Conservation (phyloP, 2,113 vertebrate species). For the Grammomys dolichurus region DNA sequence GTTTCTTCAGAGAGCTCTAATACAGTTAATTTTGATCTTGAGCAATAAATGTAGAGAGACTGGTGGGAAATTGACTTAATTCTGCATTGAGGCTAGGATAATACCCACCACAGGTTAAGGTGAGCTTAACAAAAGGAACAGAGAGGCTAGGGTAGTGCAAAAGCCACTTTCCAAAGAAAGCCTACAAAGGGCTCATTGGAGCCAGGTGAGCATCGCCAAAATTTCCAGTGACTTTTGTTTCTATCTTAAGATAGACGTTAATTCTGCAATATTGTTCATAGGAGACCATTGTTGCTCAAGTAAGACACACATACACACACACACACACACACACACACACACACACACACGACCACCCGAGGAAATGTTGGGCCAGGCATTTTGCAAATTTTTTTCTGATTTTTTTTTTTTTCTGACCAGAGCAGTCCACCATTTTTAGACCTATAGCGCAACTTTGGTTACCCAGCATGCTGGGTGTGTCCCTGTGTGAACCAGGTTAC, state of each 20-base stretch:
- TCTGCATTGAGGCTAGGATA: background rate
- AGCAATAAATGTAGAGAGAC: background rate
- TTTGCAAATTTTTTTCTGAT: background rate
- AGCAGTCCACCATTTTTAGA: background rate
- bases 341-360: background rate
- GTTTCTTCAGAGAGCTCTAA: background rate
- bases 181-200: background rate
- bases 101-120: too few species aligned
- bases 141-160: background rate
- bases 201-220: background rate
- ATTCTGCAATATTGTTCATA: background rate
- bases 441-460: background rate
- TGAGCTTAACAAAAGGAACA: background rate
- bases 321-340: background rate
- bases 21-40: background rate
- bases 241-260: background rate
- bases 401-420: fast-evolving
- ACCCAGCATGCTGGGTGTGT: too few species aligned
- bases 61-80: background rate
- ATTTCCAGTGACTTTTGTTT: background rate
- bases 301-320: background rate
- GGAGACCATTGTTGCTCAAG: background rate
- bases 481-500: background rate
- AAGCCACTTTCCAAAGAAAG: background rate
- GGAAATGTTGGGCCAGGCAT: background rate